Conservation (phyloP, 2,113 vertebrate genomes). For the Todiramphus chloris region DNA sequence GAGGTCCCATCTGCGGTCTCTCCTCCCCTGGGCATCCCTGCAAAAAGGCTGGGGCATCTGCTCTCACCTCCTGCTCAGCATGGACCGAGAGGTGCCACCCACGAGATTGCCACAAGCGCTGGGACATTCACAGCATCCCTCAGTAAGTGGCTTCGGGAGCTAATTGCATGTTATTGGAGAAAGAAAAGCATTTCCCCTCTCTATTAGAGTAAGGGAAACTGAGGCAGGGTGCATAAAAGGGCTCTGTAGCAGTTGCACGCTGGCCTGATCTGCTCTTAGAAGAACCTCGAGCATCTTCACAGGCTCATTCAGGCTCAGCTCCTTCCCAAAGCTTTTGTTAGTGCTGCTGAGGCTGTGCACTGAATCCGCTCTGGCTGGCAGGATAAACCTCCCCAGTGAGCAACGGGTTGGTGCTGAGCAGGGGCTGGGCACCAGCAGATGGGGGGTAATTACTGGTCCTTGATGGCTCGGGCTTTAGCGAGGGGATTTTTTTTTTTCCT, state of each 20-base stretch:
- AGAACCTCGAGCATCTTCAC: neutral
- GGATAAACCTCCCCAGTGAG: neutral
- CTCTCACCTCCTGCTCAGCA: neutral
- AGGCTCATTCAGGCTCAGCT: neutral
- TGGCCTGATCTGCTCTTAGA: neutral
- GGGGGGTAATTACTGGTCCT: neutral
- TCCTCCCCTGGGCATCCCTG: neutral
- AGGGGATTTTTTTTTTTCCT: neutral
- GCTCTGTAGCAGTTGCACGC: neutral
- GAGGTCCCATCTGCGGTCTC: fast-evolving
- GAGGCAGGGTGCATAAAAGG: neutral
- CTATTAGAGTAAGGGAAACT: neutral
- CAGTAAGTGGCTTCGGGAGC: neutral
- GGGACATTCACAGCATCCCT: neutral
- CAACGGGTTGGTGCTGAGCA: neutral
- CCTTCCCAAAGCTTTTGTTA: neutral
- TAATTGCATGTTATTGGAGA: neutral
- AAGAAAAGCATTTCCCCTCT: neutral
- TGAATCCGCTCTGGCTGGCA: neutral
- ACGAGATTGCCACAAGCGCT: fast-evolving
- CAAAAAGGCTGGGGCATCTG: neutral
- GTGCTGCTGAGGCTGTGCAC: neutral
- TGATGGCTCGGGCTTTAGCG: neutral
- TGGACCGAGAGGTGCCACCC: neutral
- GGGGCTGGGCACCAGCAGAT: neutral